Conservation (phyloP, 2,113 vertebrate species). For the Ammodytes marinus region DNA sequence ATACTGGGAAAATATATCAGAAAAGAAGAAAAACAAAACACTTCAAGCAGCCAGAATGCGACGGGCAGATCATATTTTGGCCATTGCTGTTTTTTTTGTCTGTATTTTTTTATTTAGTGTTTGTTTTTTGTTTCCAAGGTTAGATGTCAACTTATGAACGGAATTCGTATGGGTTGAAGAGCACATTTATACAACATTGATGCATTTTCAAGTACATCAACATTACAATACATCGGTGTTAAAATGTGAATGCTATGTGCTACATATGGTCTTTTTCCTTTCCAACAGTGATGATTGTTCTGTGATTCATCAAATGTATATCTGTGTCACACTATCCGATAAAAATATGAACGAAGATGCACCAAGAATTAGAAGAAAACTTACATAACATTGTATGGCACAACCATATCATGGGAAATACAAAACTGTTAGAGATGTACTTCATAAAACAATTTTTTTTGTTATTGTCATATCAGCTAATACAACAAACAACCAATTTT, state of each 20-base stretch:
- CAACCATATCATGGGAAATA: background rate
- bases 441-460: background rate
- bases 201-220: slow-evolving; percentile 47
- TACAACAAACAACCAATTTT: background rate
- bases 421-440: slow-evolving; percentile 2
- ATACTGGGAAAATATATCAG: slow-evolving; percentile 68
- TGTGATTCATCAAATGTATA: slow-evolving; percentile 50
- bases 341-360: background rate
- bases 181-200: slow-evolving; percentile 71
- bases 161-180: slow-evolving; percentile 73
- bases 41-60: slow-evolving; percentile 70
- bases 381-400: background rate
- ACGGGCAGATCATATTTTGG: slow-evolving; percentile 75
- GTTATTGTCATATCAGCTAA: slow-evolving; percentile 24
- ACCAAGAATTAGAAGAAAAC: slow-evolving; percentile 20
- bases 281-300: slow-evolving; percentile 45
- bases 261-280: slow-evolving; percentile 43
- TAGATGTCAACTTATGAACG: slow-evolving; percentile 57
- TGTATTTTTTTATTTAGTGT: slow-evolving; percentile 71
- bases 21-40: slow-evolving; percentile 61
- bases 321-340: slow-evolving; percentile 36
- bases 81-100: slow-evolving; percentile 70
- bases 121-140: slow-evolving; percentile 52
- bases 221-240: slow-evolving; percentile 48
- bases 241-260: slow-evolving; percentile 42